Evolutionary conservation across 2,888 invertebrate species (phyloP), one percentile per base, ranked within the genome.

Genomic region (Amiota minor): DNA sequence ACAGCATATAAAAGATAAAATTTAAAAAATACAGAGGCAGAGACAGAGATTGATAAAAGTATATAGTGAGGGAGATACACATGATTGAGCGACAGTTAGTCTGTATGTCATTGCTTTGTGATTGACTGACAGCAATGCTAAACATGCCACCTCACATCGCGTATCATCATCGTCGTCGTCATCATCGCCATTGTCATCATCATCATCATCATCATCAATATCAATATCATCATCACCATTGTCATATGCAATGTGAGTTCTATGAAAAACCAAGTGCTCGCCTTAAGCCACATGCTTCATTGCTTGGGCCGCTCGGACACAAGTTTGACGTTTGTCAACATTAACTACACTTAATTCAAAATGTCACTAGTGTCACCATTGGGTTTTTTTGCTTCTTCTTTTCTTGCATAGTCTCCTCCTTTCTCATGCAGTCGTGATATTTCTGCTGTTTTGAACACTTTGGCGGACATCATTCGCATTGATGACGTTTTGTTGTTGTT

Each of bases 321-420:
- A 35, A 11, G 56, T 67, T 78, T 81, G 82, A 84, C 81, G 84
- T 82, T 84, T 85, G 86, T 86, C 84, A 84, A 80, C 86, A 83
- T 83, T 82, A 87, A 86, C 84, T 86, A 81, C 86, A 85, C 84
- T 87, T 82, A 87, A 87, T 83, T 87, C 80, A 79, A 87, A 85
- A 80, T 86, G 86, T 82, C 85, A 81, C 77, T 77, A 77, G 75
- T 78, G 77, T 81, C 80, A 77, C 72, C 74, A 23, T 10, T 68
- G 10, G 6, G 11, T 45, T 55, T 53, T 55, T 35, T 23, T 18
- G n/a, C 59, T 61, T 50, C 14, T 61, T 20, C 53, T 55, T n/a
- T 45, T 71, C 50, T 71, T 65, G 70, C 67, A 35, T 69, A 62
- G 14, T 1, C 6, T 62, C 45, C 45, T 62, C 35, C 35, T 23